These are phyloP conservation scores for Epicampocera succincta DNA, from an alignment of 2,888 invertebrate genomes.

Conservation along the genomic window DNA sequence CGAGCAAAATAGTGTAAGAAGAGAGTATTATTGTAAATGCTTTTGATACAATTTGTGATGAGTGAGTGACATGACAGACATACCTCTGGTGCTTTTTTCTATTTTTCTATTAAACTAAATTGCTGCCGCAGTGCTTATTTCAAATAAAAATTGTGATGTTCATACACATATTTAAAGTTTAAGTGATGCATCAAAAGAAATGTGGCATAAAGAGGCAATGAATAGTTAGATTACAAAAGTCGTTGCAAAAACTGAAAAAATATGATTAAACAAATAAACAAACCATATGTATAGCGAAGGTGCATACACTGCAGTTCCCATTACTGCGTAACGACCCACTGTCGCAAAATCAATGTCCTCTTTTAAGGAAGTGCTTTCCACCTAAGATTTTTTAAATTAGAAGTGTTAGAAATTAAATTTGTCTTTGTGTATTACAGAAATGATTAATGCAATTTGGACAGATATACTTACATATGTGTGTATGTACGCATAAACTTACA, in stretches of 20 bases:
- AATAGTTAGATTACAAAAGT: conserved; percentile 14
- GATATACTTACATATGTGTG: too few relatives aligned
- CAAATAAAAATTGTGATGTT: neutral
- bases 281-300: conserved; percentile 85
- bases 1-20: conserved; percentile 1
- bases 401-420: conserved; percentile 62
- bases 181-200: conserved; percentile 26
- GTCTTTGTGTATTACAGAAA: conserved; percentile 22
- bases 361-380: conserved; percentile 72
- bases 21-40: neutral
- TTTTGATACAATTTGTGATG: neutral
- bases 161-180: conserved; percentile 3
- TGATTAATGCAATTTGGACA: neutral
- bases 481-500: too few relatives aligned
- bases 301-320: conserved; percentile 85
- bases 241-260: conserved; percentile 40
- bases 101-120: conserved; percentile 26
- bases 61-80: conserved; percentile 24
- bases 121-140: conserved; percentile 41
- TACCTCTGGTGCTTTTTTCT: conserved; percentile 37
- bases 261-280: conserved; percentile 71
- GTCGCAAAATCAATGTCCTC: conserved; percentile 83
- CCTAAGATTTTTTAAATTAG: conserved; percentile 70
- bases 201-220: conserved; percentile 34
- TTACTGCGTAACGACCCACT: conserved; percentile 84